Evolutionary conservation across 2,113 vertebrate species (phyloP).

Genomic region (Nanorana parkeri): DNA sequence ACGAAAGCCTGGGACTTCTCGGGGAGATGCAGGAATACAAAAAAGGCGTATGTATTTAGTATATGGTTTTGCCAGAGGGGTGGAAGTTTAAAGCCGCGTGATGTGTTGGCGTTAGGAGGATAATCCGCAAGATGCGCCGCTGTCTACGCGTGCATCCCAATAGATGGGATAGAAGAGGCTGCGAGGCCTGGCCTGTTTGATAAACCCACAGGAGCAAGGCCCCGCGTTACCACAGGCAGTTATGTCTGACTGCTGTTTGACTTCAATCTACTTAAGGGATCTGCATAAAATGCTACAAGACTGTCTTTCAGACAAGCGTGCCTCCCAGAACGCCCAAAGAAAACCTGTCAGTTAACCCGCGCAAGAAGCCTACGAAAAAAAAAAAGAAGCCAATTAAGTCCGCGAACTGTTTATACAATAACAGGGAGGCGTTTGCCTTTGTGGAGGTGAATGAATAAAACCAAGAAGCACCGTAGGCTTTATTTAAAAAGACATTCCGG

Average conservation of each 20-base stretch:
- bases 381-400: slow-evolving; percentile 86
- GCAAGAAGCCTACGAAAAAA: slow-evolving; percentile 58
- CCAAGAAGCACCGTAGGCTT: slow-evolving; percentile 15
- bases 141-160: slow-evolving; percentile 74
- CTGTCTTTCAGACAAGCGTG: slow-evolving; percentile 62
- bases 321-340: slow-evolving; percentile 57
- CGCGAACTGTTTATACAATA: slow-evolving; percentile 70
- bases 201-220: slow-evolving; percentile 84
- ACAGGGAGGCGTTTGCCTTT: neutral
- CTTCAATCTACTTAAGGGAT: slow-evolving; percentile 76
- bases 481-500: neutral
- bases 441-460: neutral
- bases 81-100: slow-evolving; percentile 89
- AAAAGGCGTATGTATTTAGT: slow-evolving; percentile 67
- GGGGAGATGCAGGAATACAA: slow-evolving; percentile 76
- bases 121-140: slow-evolving; percentile 79
- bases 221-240: slow-evolving; percentile 81
- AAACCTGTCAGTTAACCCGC: no score
- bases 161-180: slow-evolving; percentile 85
- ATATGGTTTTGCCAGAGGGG: slow-evolving; percentile 80
- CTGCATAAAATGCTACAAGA: slow-evolving; percentile 66
- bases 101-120: slow-evolving; percentile 79
- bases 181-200: slow-evolving; percentile 83
- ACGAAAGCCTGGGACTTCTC: slow-evolving; percentile 75
- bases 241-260: slow-evolving; percentile 66